phyloP scores from a whole-genome alignment of 2,113 vertebrate genomes.

The Zosterops borbonicus region DNA sequence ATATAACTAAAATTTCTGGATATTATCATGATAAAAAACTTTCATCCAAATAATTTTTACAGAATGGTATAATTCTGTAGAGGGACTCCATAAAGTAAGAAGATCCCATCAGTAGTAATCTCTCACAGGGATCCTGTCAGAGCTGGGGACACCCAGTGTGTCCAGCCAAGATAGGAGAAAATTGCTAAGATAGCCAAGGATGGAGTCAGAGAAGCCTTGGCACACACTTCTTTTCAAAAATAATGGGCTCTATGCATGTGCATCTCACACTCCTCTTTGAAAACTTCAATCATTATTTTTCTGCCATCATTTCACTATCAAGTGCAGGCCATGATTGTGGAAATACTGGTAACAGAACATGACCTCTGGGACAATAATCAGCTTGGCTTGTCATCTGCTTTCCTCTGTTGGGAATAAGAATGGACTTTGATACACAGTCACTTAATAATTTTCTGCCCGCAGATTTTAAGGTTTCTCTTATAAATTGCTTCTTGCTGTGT shows the following conservation, averaged over 20 bases:
- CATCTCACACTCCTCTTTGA: neutral
- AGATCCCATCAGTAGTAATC: neutral
- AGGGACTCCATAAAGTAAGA: neutral
- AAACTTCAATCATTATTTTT: neutral
- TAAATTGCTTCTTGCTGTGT: neutral
- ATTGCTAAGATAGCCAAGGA: neutral
- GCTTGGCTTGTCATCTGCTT: neutral
- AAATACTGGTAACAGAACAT: neutral
- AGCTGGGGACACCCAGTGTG: neutral
- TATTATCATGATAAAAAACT: neutral
- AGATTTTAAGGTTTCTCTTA: neutral
- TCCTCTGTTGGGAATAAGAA: neutral
- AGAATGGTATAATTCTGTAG: neutral
- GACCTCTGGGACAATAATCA: neutral
- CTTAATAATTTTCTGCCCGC: neutral
- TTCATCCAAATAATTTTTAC: neutral
- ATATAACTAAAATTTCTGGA: neutral
- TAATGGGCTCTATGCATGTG: neutral
- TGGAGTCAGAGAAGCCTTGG: neutral
- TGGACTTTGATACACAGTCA: neutral
- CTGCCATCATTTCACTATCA: neutral
- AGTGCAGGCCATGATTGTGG: neutral
- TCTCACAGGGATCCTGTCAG: neutral
- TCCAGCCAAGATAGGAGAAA: neutral
- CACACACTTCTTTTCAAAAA: neutral